phyloP scores from a whole-genome alignment of 1,140 invertebrate genomes.

The Parasteatoda tepidariorum region DNA sequence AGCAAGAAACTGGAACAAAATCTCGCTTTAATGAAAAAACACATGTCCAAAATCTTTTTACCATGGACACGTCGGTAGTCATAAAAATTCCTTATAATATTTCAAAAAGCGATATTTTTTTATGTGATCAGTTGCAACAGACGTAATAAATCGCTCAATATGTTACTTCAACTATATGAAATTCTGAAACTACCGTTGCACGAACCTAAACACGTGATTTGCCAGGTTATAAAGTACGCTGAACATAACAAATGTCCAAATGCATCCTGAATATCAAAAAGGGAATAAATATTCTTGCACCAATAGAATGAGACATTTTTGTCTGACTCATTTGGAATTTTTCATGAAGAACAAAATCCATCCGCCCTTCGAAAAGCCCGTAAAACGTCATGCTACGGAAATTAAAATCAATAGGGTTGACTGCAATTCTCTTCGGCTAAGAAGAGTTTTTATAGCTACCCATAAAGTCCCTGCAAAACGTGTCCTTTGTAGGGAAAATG shows the following conservation, averaged over 20 bases:
- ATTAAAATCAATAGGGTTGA: conserved; percentile 39
- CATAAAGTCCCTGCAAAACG: conserved; percentile 30
- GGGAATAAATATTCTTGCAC: not conserved
- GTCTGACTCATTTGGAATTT: not conserved
- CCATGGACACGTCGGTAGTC: too few species aligned
- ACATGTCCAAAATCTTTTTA: too few species aligned
- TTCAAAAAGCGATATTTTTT: too few species aligned
- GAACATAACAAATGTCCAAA: not conserved
- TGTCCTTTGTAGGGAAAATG: too few species aligned
- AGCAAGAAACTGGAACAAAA: too few species aligned
- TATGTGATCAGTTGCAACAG: not conserved
- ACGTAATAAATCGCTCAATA: not conserved
- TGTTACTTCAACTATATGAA: too few species aligned
- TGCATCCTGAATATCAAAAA: not conserved
- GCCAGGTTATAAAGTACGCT: not conserved
- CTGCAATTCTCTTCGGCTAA: not conserved
- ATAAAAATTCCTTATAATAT: too few species aligned
- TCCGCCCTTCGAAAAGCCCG: not conserved
- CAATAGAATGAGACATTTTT: not conserved
- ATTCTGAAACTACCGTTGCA: not conserved
- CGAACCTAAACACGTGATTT: not conserved
- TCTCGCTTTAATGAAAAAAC: too few species aligned
- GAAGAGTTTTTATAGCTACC: conserved; percentile 29
- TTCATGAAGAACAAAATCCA: not conserved
- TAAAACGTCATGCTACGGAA: not conserved